Base-by-base conservation (phyloP, 2,113 vertebrate genomes). In the Protomyctophum bolini region DNA sequence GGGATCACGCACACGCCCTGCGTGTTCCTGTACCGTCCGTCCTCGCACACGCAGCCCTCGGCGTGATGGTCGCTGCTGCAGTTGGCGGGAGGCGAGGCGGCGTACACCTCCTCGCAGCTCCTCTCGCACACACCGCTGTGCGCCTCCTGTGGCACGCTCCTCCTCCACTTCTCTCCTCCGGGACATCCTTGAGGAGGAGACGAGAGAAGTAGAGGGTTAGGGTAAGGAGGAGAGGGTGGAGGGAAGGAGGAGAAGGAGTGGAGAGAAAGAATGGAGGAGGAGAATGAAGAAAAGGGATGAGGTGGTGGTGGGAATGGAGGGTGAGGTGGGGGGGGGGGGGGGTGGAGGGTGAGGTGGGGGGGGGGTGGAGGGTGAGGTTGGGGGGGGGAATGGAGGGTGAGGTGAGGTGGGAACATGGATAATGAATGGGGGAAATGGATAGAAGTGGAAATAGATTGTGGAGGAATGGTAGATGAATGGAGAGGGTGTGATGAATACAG, bases 41-140 rank as follows among this genome's bases (percentile, higher is more conserved):
- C 90, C 74, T 70, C 85, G 83, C 96, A 98, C 56, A 92, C 60
- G 0, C 96, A 97, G 70, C 91, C 89, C 0, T 89, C 86, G 0
- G 8, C 2, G 0, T 1, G n/a, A n/a, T n/a, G 10, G 2, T 55
- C 77, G 79, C 92, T 94, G 86, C 91, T 94, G 86, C 91, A 93
- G 87, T 83, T 89, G n/a, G 8, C 47, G 0, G 75, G 82, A 0
- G 81, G 9, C 11, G 83, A 73, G 0, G 73, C 77, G 0, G 73
- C 77, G 8, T 92, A 94, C 33, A 92, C 76, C 55, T 96, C 91
- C 58, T 0, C 65, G 81, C 96, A 97, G 10, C 89, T 93, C 70
- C 77, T 85, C 71, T 97, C 94, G 0, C 96, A 97, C 75, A 85
- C 76, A n/a, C n/a, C n/a, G 5, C 2, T 2, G 41, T 6, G 79